Evolutionary conservation across 2,113 vertebrate genomes (phyloP).

Genomic region (Eudyptes chrysolophus): DNA sequence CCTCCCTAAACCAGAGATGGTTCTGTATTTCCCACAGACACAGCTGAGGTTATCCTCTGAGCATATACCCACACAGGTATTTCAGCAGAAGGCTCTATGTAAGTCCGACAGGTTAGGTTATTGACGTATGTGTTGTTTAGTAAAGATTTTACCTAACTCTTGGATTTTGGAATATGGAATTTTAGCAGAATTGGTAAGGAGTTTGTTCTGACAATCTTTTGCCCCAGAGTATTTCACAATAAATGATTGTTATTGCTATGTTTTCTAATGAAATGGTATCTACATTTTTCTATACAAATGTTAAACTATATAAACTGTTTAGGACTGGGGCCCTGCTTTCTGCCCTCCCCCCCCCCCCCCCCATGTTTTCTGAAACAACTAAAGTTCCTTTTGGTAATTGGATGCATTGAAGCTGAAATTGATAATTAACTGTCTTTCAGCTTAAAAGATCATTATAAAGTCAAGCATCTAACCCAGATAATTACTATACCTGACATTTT

Average conservation of each 20-base stretch:
- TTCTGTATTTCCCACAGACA: background rate
- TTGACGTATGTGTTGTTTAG: background rate
- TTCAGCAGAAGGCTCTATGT: background rate
- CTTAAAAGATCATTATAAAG: slow-evolving; percentile 85
- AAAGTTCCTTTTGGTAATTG: slow-evolving; percentile 78
- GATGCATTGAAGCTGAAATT: slow-evolving; percentile 82
- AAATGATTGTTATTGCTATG: background rate
- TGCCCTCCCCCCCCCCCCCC: background rate
- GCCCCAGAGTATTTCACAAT: background rate
- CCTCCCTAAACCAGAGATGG: background rate
- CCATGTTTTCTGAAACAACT: slow-evolving; percentile 46
- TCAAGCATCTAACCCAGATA: slow-evolving; percentile 75
- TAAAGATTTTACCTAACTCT: background rate
- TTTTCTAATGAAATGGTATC: background rate
- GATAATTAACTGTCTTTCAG: slow-evolving; percentile 83
- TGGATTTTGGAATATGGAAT: background rate
- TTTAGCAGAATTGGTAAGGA: background rate
- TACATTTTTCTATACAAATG: background rate
- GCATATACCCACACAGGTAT: fast-evolving
- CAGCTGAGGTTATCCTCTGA: background rate
- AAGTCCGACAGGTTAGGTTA: background rate
- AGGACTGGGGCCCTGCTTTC: background rate
- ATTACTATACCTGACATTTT: slow-evolving; percentile 76
- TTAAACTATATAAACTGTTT: background rate
- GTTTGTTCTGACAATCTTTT: background rate